These are phyloP conservation scores for Heliopora coerulea DNA, from an alignment of 92 coral and sea anemone genomes.

Conservation along the genomic window DNA sequence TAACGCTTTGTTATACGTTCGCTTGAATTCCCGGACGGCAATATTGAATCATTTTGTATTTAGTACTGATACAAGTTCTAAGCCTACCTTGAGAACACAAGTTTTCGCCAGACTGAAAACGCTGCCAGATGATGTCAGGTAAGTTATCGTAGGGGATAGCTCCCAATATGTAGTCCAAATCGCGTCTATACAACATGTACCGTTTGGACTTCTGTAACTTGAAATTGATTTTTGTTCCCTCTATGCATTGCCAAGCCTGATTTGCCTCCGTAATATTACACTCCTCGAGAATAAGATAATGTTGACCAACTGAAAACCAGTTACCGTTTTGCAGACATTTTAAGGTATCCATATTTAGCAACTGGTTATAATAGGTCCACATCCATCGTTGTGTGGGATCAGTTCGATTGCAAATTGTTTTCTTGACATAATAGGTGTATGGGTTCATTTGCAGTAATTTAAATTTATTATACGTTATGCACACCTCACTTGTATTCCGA, in stretches of 20 bases:
- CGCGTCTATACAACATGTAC: too few species aligned
- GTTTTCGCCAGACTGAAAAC: neutral
- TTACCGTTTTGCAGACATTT: slow-evolving; percentile 17
- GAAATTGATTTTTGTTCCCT: too few species aligned
- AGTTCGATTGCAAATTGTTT: neutral
- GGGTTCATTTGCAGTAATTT: neutral
- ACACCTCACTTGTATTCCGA: neutral
- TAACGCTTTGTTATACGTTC: too few species aligned
- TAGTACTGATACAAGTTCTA: too few species aligned
- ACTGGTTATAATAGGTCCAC: slow-evolving; percentile 3
- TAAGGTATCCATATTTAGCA: slow-evolving; percentile 6
- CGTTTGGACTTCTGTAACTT: too few species aligned
- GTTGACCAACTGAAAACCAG: too few species aligned
- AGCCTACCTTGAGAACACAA: neutral
- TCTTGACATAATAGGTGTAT: neutral
- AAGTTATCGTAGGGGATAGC: neutral
- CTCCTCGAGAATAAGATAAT: neutral
- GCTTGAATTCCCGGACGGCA: too few species aligned
- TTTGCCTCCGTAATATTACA: neutral
- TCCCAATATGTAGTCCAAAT: too few species aligned
- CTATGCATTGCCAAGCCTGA: neutral
- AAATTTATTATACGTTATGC: neutral
- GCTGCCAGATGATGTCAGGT: neutral
- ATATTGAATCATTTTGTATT: too few species aligned
- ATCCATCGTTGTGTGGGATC: slow-evolving; percentile 33